Conservation (phyloP, 2,113 vertebrate species). For the Aspidoscelis tigris region DNA sequence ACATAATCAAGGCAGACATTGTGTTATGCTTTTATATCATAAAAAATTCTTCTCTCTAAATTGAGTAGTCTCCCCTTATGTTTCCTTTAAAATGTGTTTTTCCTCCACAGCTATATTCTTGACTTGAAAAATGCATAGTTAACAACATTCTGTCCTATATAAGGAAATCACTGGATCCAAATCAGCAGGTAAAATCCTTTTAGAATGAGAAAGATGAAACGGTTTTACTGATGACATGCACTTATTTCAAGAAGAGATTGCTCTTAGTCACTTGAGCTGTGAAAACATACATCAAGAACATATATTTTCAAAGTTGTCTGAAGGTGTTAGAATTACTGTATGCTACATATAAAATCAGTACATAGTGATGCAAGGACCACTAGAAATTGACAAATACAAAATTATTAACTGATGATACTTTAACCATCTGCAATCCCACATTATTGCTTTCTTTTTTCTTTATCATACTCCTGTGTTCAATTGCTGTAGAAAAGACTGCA, state of each 20-base stretch:
- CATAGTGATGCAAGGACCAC: background rate
- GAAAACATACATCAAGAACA: background rate
- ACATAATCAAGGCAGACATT: background rate
- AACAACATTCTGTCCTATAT: background rate
- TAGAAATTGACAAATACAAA: background rate
- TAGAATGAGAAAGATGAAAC: background rate
- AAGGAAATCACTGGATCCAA: background rate
- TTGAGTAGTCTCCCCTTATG: background rate
- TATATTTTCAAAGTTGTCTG: background rate
- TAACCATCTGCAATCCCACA: background rate
- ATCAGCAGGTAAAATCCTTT: background rate
- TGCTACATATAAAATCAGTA: background rate
- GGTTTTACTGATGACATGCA: background rate
- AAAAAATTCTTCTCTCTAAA: background rate
- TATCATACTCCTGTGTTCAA: no score
- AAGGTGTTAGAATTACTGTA: background rate
- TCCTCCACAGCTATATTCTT: no score
- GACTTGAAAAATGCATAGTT: background rate
- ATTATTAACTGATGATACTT: background rate
- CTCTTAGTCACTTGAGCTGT: background rate
- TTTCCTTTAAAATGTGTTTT: background rate
- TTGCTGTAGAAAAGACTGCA: background rate
- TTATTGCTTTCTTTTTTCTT: background rate
- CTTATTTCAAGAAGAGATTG: background rate
- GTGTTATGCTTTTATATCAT: background rate